These are phyloP conservation scores for Cremastinae sp. DNA, from an alignment of 2,888 invertebrate species.

Conservation along the genomic window DNA sequence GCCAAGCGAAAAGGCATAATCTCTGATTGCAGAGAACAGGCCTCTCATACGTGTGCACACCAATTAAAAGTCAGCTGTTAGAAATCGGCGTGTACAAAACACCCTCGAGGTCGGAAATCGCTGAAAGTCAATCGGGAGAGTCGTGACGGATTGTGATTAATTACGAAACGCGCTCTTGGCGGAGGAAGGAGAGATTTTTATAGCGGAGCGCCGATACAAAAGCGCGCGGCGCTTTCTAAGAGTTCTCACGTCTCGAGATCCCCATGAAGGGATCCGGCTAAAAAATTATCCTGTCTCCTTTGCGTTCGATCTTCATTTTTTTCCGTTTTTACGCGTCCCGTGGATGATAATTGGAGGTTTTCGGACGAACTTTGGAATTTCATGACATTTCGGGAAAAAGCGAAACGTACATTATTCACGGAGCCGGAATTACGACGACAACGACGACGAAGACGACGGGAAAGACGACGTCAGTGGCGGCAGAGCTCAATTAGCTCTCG, in stretches of 20 bases:
- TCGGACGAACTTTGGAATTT: constrained; percentile 19
- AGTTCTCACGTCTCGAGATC: constrained; percentile 35
- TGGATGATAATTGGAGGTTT: constrained; percentile 10
- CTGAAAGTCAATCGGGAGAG: constrained; percentile 54
- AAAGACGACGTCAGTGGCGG: constrained; percentile 38
- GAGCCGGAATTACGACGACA: constrained; percentile 37
- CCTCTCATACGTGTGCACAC: constrained; percentile 18
- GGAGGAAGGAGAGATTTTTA: constrained; percentile 4
- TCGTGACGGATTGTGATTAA: constrained; percentile 62
- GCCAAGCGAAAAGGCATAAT: constrained; percentile 29
- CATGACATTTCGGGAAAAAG: constrained; percentile 23
- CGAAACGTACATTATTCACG: constrained; percentile 39
- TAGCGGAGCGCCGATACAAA: constrained; percentile 6
- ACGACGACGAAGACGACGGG: constrained; percentile 26
- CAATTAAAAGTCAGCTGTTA: constrained; percentile 57
- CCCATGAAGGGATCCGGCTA: constrained; percentile 18
- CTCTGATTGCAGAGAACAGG: constrained; percentile 36
- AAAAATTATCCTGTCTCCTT: constrained; percentile 32
- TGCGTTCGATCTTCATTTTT: constrained; percentile 12
- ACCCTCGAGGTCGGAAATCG: constrained; percentile 46
- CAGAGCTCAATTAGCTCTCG: constrained; percentile 58
- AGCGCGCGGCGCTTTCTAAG: constrained; percentile 25
- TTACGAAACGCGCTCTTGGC: constrained; percentile 32
- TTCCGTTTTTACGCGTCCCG: constrained; percentile 17
- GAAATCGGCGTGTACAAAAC: constrained; percentile 45